Evolutionary conservation across 2,113 vertebrate species (phyloP).

Genomic region (Hiodon tergisus): DNA sequence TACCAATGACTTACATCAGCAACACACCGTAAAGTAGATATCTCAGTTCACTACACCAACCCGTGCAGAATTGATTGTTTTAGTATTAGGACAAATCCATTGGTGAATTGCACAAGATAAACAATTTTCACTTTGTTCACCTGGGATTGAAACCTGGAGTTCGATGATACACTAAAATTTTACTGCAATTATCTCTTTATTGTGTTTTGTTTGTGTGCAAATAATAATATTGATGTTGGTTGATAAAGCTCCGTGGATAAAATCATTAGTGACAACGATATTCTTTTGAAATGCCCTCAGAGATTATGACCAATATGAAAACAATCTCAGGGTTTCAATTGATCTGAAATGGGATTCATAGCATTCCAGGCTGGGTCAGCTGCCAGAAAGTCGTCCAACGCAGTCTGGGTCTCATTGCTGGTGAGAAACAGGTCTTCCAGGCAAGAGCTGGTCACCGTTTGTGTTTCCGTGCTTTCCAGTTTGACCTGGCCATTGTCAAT

Average conservation of each 20-base stretch:
- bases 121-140: too few relatives aligned
- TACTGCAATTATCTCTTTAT: neutral
- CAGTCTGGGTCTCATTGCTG: conserved; percentile 95
- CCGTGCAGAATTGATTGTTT: too few relatives aligned
- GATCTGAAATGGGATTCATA: conserved; percentile 97
- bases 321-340: conserved; percentile 84
- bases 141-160: too few relatives aligned
- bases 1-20: too few relatives aligned
- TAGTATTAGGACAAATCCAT: too few relatives aligned
- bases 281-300: conserved; percentile 48
- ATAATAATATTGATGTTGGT: conserved; percentile 45
- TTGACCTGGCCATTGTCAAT: conserved; percentile 69
- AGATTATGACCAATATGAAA: conserved; percentile 27
- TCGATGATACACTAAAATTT: too few relatives aligned
- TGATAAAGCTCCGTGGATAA: conserved; percentile 59
- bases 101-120: too few relatives aligned
- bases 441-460: conserved; percentile 77
- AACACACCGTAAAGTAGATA: too few relatives aligned
- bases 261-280: conserved; percentile 20
- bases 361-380: conserved; percentile 89
- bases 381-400: conserved; percentile 90
- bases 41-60: too few relatives aligned
- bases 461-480: conserved; percentile 82
- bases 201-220: conserved; percentile 49
- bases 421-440: conserved; percentile 87